Base-by-base conservation (phyloP, 2,888 invertebrate genomes). In the Pammene aurita region DNA sequence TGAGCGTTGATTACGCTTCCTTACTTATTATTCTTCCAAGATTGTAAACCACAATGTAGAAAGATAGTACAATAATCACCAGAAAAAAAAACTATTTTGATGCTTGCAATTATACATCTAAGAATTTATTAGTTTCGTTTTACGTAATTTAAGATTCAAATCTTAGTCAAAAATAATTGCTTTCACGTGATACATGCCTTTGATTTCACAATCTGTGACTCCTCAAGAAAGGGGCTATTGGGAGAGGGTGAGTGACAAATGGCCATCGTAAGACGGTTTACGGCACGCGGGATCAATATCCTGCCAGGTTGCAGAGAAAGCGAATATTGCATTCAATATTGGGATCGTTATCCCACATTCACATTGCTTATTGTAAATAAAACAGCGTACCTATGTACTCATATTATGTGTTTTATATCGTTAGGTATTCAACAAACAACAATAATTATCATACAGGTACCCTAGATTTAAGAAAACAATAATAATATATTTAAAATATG, bases 231-330 rank as follows among this genome's bases (percentile, higher is more conserved):
- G 63, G 63, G 63, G 67, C 61, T 67, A 67, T 67, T 60, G 60
- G 35, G 57, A 14, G 67, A 68, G 68, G 68, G 68, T 68, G 68
- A 68, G 63, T 58, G 63, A 68, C 68, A 68, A 68, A 68, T 68
- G 68, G 63, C 18, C 42, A 57, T 63, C 44, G 68, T 63, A 63
- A 64, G 63, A 57, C 63, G 56, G 41, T 63, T 42, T 67, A 63
- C 56, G 57, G 62, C 34, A 34, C 42, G 35, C 35, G 56, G 50
- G 50, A 62, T 62, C 62, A 41, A 62, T 62, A 62, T n/a, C 42
- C 26, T 13, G 18, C 46, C 44, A 18, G 38, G 38, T 38, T 18
- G 62, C 62, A 57, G 42, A n/a, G 42, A 57, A 42, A 42, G 57
- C 18, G 18, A 42, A 57, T 55, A 38, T 57, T 18, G n/a, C 34